Conservation (phyloP, 2,797 vertebrate genomes). For the Pseudomugil tenellus region DNA sequence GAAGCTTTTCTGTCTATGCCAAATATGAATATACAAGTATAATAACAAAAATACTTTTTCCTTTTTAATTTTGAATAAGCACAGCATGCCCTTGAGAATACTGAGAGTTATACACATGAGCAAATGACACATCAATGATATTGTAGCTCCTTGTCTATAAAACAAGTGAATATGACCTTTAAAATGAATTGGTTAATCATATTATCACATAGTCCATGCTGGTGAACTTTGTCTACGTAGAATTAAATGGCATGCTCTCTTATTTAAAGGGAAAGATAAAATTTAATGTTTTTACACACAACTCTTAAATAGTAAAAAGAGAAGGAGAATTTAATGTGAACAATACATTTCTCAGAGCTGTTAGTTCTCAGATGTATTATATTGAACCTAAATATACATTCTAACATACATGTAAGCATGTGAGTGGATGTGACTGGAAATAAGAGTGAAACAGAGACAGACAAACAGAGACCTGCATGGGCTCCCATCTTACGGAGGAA, state of each 20-base stretch:
- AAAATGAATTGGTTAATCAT: background rate
- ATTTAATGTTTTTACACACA: too few relatives aligned
- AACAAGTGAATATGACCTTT: background rate
- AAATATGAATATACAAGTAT: slow-evolving; percentile 26
- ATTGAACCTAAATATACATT: slow-evolving; percentile 10
- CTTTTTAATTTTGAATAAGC: slow-evolving; percentile 1
- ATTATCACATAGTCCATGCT: background rate
- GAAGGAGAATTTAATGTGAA: too few relatives aligned
- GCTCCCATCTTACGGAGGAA: slow-evolving; percentile 50
- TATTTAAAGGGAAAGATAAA: background rate
- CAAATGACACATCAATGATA: slow-evolving; percentile 10
- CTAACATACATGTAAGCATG: background rate
- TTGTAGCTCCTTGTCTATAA: background rate
- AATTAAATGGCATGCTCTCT: slow-evolving; percentile 12
- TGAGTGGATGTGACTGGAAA: slow-evolving; percentile 3
- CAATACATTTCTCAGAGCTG: too few relatives aligned
- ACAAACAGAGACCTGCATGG: slow-evolving; percentile 59
- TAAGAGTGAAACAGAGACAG: slow-evolving; percentile 30
- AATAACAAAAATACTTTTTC: slow-evolving; percentile 15
- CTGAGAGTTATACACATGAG: background rate
- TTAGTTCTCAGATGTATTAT: too few relatives aligned
- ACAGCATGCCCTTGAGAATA: slow-evolving; percentile 11
- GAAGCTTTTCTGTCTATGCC: slow-evolving; percentile 11
- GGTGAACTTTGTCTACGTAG: background rate
- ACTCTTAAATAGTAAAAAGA: too few relatives aligned